These are phyloP conservation scores for Catharus ustulatus DNA, from an alignment of 2,797 vertebrate species.

Conservation along the genomic window DNA sequence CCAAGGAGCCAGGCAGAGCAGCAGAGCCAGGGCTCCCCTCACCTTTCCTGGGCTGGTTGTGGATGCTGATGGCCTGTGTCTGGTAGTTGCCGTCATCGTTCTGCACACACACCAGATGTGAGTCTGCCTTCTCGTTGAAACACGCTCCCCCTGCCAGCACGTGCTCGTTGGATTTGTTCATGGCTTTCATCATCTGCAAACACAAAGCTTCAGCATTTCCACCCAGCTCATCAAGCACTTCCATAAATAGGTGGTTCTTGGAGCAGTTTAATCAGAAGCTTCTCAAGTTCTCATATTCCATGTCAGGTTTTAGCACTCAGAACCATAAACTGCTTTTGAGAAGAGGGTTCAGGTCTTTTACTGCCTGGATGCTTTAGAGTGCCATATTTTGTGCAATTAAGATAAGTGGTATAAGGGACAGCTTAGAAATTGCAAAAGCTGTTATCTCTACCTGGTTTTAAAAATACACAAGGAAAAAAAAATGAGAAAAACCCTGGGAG, in stretches of 20 bases:
- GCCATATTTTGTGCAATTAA: neutral
- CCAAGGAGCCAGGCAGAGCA: neutral
- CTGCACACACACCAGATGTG: conserved; percentile 96
- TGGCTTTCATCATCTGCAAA: conserved; percentile 96
- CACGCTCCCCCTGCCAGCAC: conserved; percentile 95
- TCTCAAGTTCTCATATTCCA: neutral
- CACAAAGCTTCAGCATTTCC: neutral
- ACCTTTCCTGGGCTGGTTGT: conserved; percentile 97
- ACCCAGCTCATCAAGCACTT: neutral
- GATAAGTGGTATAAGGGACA: neutral
- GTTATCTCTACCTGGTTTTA: neutral
- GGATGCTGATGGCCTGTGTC: conserved; percentile 99
- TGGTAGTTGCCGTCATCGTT: conserved; percentile 98
- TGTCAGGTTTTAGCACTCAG: neutral
- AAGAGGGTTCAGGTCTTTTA: neutral
- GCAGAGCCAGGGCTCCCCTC: neutral
- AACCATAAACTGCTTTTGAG: neutral
- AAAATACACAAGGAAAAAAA: neutral
- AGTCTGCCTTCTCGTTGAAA: conserved; percentile 95
- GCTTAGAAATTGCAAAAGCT: neutral
- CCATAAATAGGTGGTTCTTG: neutral
- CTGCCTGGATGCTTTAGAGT: neutral
- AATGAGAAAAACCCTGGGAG: neutral
- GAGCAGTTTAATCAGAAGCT: neutral
- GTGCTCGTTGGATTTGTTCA: conserved; percentile 98